These are phyloP conservation scores for Drosophila eugracilis DNA, from an alignment of 1,140 invertebrate genomes.

Conservation along the genomic window DNA sequence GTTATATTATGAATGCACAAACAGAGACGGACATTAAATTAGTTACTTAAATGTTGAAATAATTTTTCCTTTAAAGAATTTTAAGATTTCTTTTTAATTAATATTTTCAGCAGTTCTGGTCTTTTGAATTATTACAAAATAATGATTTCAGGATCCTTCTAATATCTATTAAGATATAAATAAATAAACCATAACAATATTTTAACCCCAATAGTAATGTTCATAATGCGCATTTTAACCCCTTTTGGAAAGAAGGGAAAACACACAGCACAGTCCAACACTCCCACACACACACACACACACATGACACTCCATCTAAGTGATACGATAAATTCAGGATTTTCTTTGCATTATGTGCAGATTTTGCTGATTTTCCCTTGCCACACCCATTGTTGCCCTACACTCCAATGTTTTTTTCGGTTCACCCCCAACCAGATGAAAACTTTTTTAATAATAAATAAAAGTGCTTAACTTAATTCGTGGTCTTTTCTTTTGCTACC, in stretches of 20 bases:
- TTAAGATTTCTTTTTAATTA: too few relatives aligned
- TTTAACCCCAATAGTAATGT: slow-evolving; percentile 2
- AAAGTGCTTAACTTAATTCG: slow-evolving; percentile 81
- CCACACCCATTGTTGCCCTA: slow-evolving; percentile 20
- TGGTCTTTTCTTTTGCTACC: slow-evolving; percentile 37
- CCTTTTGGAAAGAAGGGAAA: slow-evolving; percentile 38
- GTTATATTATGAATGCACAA: slow-evolving; percentile 80
- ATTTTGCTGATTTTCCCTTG: slow-evolving; percentile 58
- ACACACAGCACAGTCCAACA: slow-evolving; percentile 3
- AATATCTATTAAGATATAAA: background rate
- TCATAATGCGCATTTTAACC: slow-evolving; percentile 74
- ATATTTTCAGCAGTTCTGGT: too few relatives aligned
- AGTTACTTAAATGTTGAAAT: background rate
- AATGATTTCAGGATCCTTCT: too few relatives aligned
- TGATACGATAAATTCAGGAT: slow-evolving; percentile 80
- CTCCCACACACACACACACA: slow-evolving; percentile 33
- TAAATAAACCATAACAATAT: background rate
- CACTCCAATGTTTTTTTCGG: slow-evolving; percentile 4
- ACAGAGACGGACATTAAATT: slow-evolving; percentile 9
- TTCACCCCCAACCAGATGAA: slow-evolving; percentile 31
- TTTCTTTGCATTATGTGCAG: slow-evolving; percentile 80
- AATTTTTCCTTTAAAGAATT: background rate
- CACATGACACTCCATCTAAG: slow-evolving; percentile 72
- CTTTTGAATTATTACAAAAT: too few relatives aligned
- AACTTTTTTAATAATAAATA: slow-evolving; percentile 84